Conservation (phyloP, 1,140 invertebrate genomes). For the Pseudomyrmex cubaensis region DNA sequence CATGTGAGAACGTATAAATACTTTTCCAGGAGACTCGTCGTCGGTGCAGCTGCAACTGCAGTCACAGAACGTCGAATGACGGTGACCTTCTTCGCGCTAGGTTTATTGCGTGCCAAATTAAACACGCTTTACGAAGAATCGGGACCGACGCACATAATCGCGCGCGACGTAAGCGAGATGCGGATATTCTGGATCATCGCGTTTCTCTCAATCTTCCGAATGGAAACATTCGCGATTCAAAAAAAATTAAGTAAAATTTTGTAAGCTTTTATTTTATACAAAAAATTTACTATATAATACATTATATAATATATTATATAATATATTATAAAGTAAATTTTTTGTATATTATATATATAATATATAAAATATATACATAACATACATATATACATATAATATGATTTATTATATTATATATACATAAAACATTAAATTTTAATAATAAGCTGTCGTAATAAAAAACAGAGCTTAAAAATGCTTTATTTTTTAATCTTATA, state of each 20-base stretch:
- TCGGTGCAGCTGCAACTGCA: constrained; percentile 30
- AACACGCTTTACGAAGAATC: constrained; percentile 34
- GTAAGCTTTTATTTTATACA: background rate
- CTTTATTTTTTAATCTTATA: background rate
- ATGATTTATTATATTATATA: background rate
- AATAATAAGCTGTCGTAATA: background rate
- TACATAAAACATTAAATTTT: background rate
- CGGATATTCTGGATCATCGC: constrained; percentile 24
- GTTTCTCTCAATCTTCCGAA: background rate
- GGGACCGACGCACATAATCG: constrained; percentile 24
- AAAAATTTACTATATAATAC: too few species aligned
- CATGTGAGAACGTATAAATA: too few species aligned
- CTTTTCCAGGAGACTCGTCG: constrained; percentile 25
- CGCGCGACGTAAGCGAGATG: background rate
- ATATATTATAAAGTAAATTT: too few species aligned
- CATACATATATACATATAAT: too few species aligned
- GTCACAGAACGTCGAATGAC: constrained; percentile 16
- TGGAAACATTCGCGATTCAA: background rate
- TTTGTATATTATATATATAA: background rate
- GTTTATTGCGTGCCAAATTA: constrained; percentile 52
- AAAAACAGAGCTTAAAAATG: background rate
- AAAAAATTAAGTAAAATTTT: background rate
- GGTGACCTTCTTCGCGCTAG: background rate
- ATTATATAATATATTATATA: too few species aligned
- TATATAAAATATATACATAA: background rate